Conservation (phyloP, 2,797 vertebrate genomes). For the Gambusia yucatana region DNA sequence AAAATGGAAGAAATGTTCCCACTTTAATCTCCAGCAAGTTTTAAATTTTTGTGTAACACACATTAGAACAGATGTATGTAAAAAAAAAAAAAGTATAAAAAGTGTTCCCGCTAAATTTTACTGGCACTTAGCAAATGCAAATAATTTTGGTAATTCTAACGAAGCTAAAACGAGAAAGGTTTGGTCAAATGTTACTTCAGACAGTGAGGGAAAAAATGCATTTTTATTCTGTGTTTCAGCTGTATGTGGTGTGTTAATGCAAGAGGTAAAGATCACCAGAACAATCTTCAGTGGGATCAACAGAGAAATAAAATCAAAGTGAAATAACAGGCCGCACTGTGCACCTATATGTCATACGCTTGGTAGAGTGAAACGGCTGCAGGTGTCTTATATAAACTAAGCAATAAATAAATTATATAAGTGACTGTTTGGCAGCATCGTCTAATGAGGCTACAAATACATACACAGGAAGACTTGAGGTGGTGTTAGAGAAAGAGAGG, state of each 20-base stretch:
- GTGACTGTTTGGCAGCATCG: slow-evolving; percentile 17
- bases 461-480: slow-evolving; percentile 14
- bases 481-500: slow-evolving; percentile 25
- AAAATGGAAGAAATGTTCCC: no score
- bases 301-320: not conserved
- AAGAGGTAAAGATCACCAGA: not conserved
- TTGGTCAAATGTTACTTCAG: no score
- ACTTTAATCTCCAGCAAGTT: no score
- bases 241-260: not conserved
- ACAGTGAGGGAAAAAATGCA: no score
- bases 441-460: slow-evolving; percentile 25
- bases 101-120: no score
- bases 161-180: no score
- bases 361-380: slow-evolving; percentile 6
- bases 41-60: no score
- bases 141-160: no score
- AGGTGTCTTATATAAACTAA: slow-evolving; percentile 27
- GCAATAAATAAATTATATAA: slow-evolving; percentile 25
- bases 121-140: no score
- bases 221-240: no score
- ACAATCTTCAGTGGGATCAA: not conserved
- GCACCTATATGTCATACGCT: not conserved
- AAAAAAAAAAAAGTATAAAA: no score
- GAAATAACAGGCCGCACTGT: not conserved
- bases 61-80: no score